A percentile compares a stretch with the other conserved stretches of the same genome.
phyloP scores from a whole-genome alignment of 2,797 vertebrate genomes.

The Channa striata region DNA sequence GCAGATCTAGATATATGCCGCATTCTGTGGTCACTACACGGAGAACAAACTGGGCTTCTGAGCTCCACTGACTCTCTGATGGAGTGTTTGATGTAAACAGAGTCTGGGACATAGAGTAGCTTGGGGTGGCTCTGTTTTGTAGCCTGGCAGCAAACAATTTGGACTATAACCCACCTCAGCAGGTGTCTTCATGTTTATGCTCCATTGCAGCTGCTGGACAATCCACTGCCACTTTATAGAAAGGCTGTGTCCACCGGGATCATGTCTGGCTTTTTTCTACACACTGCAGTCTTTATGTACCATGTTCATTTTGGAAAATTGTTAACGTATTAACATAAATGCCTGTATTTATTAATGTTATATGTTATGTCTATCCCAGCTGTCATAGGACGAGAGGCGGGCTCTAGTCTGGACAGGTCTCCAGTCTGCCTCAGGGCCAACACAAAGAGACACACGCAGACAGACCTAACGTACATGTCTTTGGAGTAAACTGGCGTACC shows the following conservation, averaged over 20 bases:
- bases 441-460: too few relatives aligned
- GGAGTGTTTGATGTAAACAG: conserved; percentile 21
- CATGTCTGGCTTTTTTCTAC: too few relatives aligned
- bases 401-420: too few relatives aligned
- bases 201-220: background rate
- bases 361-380: too few relatives aligned
- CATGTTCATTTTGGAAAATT: too few relatives aligned
- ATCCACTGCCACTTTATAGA: background rate
- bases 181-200: background rate
- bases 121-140: background rate
- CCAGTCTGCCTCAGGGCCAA: too few relatives aligned
- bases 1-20: conserved; percentile 9
- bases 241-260: background rate
- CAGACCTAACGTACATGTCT: too few relatives aligned
- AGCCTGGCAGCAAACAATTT: background rate
- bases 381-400: too few relatives aligned
- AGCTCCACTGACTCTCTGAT: conserved; percentile 15
- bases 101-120: background rate
- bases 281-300: too few relatives aligned
- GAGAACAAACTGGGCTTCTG: conserved; percentile 2
- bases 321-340: too few relatives aligned
- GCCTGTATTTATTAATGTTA: too few relatives aligned
- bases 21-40: conserved; percentile 11
- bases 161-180: background rate
- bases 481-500: too few relatives aligned